Evolutionary conservation across 2,888 invertebrate genomes (phyloP), one percentile per base, ranked within the genome.

Genomic region (Ornithoptera priamus): DNA sequence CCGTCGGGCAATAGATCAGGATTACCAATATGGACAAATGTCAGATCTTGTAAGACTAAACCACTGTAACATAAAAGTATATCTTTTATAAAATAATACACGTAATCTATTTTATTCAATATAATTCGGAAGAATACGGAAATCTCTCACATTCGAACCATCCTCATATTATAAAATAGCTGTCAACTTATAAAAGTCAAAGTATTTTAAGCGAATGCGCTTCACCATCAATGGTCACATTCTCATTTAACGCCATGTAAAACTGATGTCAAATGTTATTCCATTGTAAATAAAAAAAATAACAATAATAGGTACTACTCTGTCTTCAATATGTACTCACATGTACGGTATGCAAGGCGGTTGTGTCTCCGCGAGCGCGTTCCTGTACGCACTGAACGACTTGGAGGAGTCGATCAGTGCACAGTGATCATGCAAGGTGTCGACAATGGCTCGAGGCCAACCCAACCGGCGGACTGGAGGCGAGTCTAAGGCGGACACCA

Each of bases 311-410:
- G 1, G 46, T 46, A 15, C 42, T 42, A 10, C 46, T 12, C 5
- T 3, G n/a, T 8, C n/a, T 53, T 53, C n/a, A 53, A 53, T 53
- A 69, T 17, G 8, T 50, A 94, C 96, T 94, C 92, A 99, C 99
- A 99, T 98, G 89, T 99, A 99, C 5, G 99, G 99, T 92, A 99
- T 99, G 88, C 99, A 99, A 50, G 99, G 99, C 50, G 99, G 99
- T 83, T 97, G 96, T 7, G 99, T 98, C 84, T 98, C 98, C 7
- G 97, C 96, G 75, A 99, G 92, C 62, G 99, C 98, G 86, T 96
- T 97, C 68, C 99, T 94, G 87, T 99, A 99, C n/a, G 98, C 97
- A 78, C 98, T 94, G 94, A 99, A 99, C 78, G 99, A 99, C 57
- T 97, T 97, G n/a, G 98, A 97, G 75, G 98, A 98, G 92, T 99